Percentiles rank a stretch among this genome's conserved stretches.
Conservation (phyloP, 2,888 invertebrate genomes). For the Nemotelus pantherinus region DNA sequence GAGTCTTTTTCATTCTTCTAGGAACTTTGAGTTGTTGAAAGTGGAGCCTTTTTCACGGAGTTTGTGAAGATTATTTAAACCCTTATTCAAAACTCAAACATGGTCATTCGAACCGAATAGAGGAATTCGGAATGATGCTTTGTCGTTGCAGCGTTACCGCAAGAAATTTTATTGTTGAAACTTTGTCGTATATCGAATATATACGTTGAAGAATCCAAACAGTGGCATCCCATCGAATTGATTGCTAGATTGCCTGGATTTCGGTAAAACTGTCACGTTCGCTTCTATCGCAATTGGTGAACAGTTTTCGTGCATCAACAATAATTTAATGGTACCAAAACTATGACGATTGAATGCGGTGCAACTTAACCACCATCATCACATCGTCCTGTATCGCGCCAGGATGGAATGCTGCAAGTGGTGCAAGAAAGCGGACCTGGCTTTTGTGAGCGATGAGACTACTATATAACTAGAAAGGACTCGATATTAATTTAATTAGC, state of each 20-base stretch:
- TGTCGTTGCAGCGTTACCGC: too few species aligned
- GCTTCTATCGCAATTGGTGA: constrained; percentile 32
- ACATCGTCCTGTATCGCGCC: neutral
- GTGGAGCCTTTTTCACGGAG: too few species aligned
- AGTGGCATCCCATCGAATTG: constrained; percentile 41
- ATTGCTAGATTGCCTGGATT: constrained; percentile 41
- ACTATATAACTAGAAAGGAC: constrained; percentile 9
- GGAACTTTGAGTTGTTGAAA: too few species aligned
- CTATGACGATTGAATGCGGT: constrained; percentile 7
- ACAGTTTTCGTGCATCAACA: constrained; percentile 42
- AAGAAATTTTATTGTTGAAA: too few species aligned
- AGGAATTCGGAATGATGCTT: too few species aligned
- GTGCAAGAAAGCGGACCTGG: neutral
- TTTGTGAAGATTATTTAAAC: too few species aligned
- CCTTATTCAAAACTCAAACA: too few species aligned
- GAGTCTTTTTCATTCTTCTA: too few species aligned
- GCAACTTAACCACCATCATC: neutral
- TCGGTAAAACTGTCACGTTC: constrained; percentile 42
- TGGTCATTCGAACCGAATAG: too few species aligned
- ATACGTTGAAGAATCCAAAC: too few species aligned
- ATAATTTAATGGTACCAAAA: constrained; percentile 39
- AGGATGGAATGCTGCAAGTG: neutral
- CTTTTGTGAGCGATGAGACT: neutral
- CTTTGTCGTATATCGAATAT: too few species aligned
- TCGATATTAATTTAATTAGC: constrained; percentile 40